phyloP scores from a whole-genome alignment of 2,797 vertebrate genomes.

The Limnodromus scolopaceus region DNA sequence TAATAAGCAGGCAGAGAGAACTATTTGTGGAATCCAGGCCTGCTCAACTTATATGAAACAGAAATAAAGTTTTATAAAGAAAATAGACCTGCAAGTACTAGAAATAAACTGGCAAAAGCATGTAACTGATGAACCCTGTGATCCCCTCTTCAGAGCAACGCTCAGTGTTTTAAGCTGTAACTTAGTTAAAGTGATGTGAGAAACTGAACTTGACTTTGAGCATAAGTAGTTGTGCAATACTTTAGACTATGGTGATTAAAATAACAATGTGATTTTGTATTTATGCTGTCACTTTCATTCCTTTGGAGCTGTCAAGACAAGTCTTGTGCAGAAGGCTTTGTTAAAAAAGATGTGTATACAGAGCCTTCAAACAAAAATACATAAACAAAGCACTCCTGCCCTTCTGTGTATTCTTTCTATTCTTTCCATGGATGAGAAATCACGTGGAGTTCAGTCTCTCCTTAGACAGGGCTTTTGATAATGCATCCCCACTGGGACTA shows the following conservation, averaged over 20 bases:
- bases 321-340: neutral
- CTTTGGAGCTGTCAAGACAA: neutral
- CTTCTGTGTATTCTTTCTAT: neutral
- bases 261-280: neutral
- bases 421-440: neutral
- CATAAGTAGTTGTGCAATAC: fast-evolving
- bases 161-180: neutral
- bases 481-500: neutral
- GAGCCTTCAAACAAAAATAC: neutral
- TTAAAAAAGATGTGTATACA: neutral
- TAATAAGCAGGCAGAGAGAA: neutral
- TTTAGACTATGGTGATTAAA: neutral
- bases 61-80: neutral
- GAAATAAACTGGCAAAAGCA: neutral
- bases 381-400: neutral
- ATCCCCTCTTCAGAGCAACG: neutral
- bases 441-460: neutral
- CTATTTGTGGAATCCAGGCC: fast-evolving
- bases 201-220: neutral
- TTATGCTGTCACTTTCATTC: neutral
- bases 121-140: neutral
- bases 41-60: neutral
- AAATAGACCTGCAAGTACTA: neutral
- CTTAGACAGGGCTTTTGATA: neutral
- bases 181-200: neutral